phyloP scores from a whole-genome alignment of 2,888 invertebrate genomes.

The Drosophila fungiperda region DNA sequence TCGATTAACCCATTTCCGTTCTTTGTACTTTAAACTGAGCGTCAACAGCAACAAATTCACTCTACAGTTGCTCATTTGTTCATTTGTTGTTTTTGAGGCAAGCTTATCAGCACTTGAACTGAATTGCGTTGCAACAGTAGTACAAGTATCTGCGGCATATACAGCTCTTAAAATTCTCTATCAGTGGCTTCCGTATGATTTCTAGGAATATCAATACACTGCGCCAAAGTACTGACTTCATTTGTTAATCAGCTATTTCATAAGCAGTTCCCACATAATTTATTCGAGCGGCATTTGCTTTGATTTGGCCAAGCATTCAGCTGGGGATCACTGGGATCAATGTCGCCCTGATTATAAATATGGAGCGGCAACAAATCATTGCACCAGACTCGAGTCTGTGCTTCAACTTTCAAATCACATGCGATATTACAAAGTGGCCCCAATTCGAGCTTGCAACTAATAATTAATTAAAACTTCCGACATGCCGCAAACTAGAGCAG shows the following conservation, averaged over 20 bases:
- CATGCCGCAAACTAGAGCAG: slow-evolving; percentile 8
- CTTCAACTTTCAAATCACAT: neutral
- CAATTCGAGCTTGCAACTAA: slow-evolving; percentile 20
- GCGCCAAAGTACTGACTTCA: slow-evolving; percentile 4
- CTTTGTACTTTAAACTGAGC: too few species aligned
- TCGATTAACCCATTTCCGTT: slow-evolving; percentile 56
- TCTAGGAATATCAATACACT: neutral
- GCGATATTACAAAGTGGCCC: slow-evolving; percentile 24
- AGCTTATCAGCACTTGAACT: slow-evolving; percentile 27
- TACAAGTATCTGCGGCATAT: neutral
- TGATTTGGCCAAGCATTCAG: slow-evolving; percentile 38
- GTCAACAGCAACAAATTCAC: slow-evolving; percentile 24
- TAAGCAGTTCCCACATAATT: slow-evolving; percentile 15
- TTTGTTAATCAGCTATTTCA: slow-evolving; percentile 11
- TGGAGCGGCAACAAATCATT: slow-evolving; percentile 36
- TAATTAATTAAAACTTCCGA: slow-evolving; percentile 45
- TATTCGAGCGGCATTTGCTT: slow-evolving; percentile 34
- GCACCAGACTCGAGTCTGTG: slow-evolving; percentile 14
- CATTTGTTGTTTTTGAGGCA: slow-evolving; percentile 12
- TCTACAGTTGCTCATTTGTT: slow-evolving; percentile 4
- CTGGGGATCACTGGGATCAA: slow-evolving; percentile 60
- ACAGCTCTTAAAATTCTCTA: slow-evolving; percentile 1
- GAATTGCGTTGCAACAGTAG: slow-evolving; percentile 7
- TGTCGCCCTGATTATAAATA: slow-evolving; percentile 51
- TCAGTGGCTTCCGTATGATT: slow-evolving; percentile 2